Percentiles rank a stretch among this genome's conserved stretches.
These are phyloP conservation scores for Nesogale talazaci DNA, from an alignment of 2,113 vertebrate species.

Conservation along the genomic window DNA sequence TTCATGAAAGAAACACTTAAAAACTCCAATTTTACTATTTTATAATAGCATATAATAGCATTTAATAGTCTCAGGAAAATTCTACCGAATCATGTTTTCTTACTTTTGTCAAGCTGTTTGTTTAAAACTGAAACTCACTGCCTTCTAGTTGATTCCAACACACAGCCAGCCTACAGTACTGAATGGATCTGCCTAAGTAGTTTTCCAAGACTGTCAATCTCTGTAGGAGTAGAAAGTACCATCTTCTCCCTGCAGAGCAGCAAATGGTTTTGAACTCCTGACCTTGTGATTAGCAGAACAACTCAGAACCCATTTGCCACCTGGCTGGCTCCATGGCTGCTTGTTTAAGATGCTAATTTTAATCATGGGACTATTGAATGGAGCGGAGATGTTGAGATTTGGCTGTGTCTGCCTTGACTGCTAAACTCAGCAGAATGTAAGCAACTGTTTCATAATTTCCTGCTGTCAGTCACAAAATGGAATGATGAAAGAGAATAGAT, in stretches of 20 bases:
- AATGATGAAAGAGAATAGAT: not conserved
- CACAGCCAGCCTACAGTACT: no score
- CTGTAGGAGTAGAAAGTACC: no score
- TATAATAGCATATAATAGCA: not conserved
- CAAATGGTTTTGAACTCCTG: no score
- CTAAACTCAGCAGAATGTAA: not conserved
- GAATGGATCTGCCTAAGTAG: no score
- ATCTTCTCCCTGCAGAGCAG: no score
- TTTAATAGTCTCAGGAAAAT: not conserved
- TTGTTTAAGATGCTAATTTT: not conserved
- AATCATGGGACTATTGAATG: not conserved
- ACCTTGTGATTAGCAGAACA: no score
- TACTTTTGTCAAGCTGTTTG: not conserved
- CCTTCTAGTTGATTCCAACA: no score
- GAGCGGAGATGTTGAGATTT: not conserved
- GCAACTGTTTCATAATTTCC: not conserved
- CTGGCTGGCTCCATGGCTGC: not conserved
- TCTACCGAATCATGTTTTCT: not conserved
- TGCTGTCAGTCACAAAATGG: not conserved
- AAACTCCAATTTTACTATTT: not conserved
- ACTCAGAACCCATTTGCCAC: no score
- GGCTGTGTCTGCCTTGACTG: not conserved
- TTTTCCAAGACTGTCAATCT: no score
- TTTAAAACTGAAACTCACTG: not conserved
- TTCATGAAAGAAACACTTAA: not conserved